Evolutionary conservation across 2,888 invertebrate genomes (phyloP), one percentile per base, ranked within the genome.

Genomic region (Xiphydria camelus): DNA sequence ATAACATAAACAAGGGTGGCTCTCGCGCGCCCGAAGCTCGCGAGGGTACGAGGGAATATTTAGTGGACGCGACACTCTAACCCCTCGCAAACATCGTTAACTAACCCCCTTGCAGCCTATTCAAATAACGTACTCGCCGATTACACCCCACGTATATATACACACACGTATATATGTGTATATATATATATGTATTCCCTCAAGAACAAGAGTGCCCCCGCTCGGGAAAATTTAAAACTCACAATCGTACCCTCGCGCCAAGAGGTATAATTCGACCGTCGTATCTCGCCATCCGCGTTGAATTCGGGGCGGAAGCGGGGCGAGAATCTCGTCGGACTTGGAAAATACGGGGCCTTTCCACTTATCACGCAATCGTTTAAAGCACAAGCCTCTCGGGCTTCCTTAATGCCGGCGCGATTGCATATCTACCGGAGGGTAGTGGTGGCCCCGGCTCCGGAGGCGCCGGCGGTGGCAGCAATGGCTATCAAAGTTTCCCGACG

Each of bases 311-410:
- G n/a, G n/a, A 5, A 49, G 40, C 23, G 40, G 39, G 53, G 49
- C 45, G 54, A 48, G 49, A 45, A 51, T n/a, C 51, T 43, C 49
- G 44, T 45, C 54, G 44, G 45, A 54, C 47, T 43, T 36, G 36
- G 36, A 22, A 23, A 36, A 38, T 31, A 40, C 34, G 41, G 34
- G 33, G 34, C 7, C 35, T 31, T 41, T 52, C 55, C 57, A 55
- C 62, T 62, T 62, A 62, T 61, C 62, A 49, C 46, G 42, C 60
- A 59, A 61, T 62, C 62, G 55, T 53, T 61, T 61, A 54, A 53
- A 61, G 57, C 55, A 51, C 57, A 52, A 60, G 59, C 51, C 53
- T 42, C 51, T 51, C 35, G n/a, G 46, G 35, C 31, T 20, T 23
- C 35, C 19, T 17, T 22, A 43, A 51, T 44, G 51, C 45, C 34